These are phyloP conservation scores for Scolanthus callimorphus DNA, from an alignment of 92 coral and sea anemone genomes.

Conservation along the genomic window DNA sequence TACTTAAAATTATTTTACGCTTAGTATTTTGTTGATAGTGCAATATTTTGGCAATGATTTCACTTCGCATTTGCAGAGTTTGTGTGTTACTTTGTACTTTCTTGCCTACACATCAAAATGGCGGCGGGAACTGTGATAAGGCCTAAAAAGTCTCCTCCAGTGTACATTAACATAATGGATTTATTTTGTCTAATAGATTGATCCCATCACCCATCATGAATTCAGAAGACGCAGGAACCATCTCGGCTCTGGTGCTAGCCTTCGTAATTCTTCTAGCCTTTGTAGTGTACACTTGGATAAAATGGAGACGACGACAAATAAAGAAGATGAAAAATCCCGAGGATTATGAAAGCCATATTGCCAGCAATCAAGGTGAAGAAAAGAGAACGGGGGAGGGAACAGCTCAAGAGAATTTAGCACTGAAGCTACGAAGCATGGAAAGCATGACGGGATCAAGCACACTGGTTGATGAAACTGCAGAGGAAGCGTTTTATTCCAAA, in stretches of 20 bases:
- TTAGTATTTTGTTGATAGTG: too few species aligned
- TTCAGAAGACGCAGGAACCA: constrained; percentile 8
- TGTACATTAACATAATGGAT: too few species aligned
- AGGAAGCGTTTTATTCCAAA: neutral
- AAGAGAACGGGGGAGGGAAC: neutral
- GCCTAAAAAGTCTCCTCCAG: too few species aligned
- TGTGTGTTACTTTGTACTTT: too few species aligned
- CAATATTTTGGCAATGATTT: too few species aligned
- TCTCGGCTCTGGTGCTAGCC: constrained; percentile 11
- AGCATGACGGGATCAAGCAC: neutral
- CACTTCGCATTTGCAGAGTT: too few species aligned
- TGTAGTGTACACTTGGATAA: constrained; percentile 8
- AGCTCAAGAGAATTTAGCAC: neutral
- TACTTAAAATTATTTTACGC: too few species aligned
- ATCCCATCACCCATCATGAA: too few species aligned
- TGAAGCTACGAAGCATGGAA: neutral
- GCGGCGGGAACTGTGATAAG: too few species aligned
- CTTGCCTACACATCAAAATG: too few species aligned
- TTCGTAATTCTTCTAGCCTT: constrained; percentile 11
- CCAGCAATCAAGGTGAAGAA: neutral
- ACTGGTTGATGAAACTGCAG: neutral
- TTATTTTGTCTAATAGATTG: too few species aligned
- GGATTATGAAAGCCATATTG: neutral
- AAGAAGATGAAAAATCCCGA: neutral
- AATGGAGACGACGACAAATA: constrained; percentile 12